A percentile compares a stretch with the other conserved stretches of the same genome.
Evolutionary conservation across 2,797 vertebrate species (phyloP).

Genomic region (Eleutherodactylus coqui): DNA sequence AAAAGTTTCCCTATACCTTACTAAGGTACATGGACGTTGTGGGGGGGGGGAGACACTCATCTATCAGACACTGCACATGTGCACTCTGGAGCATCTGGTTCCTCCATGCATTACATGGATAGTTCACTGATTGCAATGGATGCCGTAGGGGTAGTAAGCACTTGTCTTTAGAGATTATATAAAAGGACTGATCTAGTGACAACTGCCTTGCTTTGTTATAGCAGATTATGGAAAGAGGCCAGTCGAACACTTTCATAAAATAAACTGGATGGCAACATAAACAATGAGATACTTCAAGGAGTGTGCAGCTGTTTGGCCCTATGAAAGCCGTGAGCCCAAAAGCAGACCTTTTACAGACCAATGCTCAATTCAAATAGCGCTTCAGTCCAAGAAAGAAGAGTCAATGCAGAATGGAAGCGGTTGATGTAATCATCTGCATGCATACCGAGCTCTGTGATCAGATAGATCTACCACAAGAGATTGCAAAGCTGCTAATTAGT

Average conservation of each 20-base stretch:
- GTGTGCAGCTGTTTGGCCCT: neutral
- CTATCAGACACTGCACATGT: too few species aligned
- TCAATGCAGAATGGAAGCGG: neutral
- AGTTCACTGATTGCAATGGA: too few species aligned
- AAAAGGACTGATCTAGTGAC: neutral
- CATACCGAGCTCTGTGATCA: neutral
- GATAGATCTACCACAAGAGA: neutral
- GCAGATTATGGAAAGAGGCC: neutral
- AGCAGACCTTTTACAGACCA: too few species aligned
- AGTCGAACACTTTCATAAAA: neutral
- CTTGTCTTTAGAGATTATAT: neutral
- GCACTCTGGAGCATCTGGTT: too few species aligned
- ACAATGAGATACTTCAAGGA: neutral
- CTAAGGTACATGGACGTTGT: neutral
- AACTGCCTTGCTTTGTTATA: neutral
- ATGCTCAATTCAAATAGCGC: neutral
- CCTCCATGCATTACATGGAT: too few species aligned
- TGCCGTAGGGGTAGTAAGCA: too few species aligned
- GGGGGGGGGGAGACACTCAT: too few species aligned
- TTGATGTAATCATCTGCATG: neutral
- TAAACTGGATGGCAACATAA: neutral
- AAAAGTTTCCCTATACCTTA: neutral
- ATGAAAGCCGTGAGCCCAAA: neutral
- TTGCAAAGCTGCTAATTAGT: neutral
- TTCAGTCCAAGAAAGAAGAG: neutral